Percentiles rank a stretch among this genome's conserved stretches.
These are phyloP conservation scores for Schizotus pectinicornis DNA, from an alignment of 2,888 invertebrate genomes.

Conservation along the genomic window DNA sequence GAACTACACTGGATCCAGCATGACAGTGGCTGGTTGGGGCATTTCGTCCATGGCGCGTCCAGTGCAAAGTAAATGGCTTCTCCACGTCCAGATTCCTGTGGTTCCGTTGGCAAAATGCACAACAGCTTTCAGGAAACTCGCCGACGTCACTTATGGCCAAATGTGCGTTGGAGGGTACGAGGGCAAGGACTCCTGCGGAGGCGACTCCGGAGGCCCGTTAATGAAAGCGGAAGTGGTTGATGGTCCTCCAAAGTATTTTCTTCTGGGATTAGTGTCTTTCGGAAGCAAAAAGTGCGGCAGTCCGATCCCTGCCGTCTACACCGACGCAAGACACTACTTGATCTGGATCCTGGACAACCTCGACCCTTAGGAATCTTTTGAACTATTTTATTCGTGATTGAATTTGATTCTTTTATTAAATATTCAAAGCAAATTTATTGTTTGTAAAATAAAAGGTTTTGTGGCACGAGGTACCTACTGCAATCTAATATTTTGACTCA, in stretches of 20 bases:
- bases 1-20: constrained; percentile 54
- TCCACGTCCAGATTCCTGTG: constrained; percentile 51
- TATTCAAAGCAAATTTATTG: too few relatives aligned
- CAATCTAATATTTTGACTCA: too few relatives aligned
- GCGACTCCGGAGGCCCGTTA: constrained; percentile 69
- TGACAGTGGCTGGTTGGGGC: constrained; percentile 65
- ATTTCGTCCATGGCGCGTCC: constrained; percentile 36
- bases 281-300: constrained; percentile 64
- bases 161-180: constrained; percentile 59
- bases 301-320: constrained; percentile 67
- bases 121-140: constrained; percentile 6
- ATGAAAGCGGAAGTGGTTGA: constrained; percentile 58
- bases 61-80: constrained; percentile 45
- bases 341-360: constrained; percentile 66
- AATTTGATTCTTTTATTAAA: too few relatives aligned
- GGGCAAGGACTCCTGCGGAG: constrained; percentile 67
- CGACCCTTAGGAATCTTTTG: constrained; percentile 27
- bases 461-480: too few relatives aligned
- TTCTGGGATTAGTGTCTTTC: constrained; percentile 68
- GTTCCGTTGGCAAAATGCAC: constrained; percentile 40
- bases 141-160: constrained; percentile 21
- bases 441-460: too few relatives aligned
- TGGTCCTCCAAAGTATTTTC: constrained; percentile 62
- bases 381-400: too few relatives aligned
- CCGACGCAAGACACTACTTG: constrained; percentile 62